phyloP scores from a whole-genome alignment of 2,113 vertebrate species.

The Pangasianodon gigas region DNA sequence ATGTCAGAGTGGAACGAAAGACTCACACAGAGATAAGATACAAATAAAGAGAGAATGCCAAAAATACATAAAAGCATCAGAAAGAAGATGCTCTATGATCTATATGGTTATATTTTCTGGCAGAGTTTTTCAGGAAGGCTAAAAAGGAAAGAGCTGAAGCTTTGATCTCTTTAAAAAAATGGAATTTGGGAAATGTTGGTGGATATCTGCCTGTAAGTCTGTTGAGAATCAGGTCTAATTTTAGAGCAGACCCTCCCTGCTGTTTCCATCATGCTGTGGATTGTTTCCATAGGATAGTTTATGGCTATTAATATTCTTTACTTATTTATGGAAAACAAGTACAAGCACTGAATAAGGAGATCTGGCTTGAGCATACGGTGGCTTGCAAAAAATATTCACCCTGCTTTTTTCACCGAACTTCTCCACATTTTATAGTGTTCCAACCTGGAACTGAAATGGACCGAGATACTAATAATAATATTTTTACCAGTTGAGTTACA shows the following conservation, averaged over 20 bases:
- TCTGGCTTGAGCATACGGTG: not conserved
- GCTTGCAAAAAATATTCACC: not conserved
- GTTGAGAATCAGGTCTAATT: constrained; percentile 5
- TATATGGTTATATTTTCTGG: not conserved
- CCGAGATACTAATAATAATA: not conserved
- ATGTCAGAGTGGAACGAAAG: constrained; percentile 56
- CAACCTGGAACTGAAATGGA: not conserved
- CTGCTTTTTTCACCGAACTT: not conserved
- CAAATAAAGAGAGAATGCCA: constrained; percentile 29
- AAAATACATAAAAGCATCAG: not conserved
- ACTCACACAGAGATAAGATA: constrained; percentile 24
- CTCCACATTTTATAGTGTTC: not conserved
- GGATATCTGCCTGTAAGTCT: constrained; percentile 1
- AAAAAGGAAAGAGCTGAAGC: not conserved
- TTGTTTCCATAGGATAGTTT: constrained; percentile 6
- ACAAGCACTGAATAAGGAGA: not conserved
- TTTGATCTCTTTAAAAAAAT: not conserved
- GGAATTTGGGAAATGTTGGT: not conserved
- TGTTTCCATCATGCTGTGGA: not conserved
- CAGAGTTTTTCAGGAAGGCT: not conserved
- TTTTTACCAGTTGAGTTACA: not conserved
- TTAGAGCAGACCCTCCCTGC: constrained; percentile 26
- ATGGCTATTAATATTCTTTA: constrained; percentile 21
- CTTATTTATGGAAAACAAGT: not conserved
- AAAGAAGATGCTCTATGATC: not conserved